Evolutionary conservation across 2,888 invertebrate species (phyloP).

Genomic region (Busseola fusca): DNA sequence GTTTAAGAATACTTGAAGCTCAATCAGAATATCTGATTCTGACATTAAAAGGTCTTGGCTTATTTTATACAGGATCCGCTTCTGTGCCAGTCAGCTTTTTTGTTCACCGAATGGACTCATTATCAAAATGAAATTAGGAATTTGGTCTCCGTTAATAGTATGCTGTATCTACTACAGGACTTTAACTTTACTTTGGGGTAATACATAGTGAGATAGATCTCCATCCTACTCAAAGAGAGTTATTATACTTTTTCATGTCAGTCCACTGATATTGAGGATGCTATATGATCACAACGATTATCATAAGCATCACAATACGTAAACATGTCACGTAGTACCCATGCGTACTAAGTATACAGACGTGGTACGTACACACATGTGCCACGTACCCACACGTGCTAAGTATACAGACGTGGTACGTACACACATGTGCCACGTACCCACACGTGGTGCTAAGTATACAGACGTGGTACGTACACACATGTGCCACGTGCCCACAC

Average conservation of each 20-base stretch:
- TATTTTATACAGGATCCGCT: slow-evolving; percentile 28
- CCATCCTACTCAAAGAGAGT: neutral
- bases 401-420: too few species aligned
- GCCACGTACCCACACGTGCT: too few species aligned
- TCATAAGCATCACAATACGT: neutral
- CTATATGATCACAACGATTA: neutral
- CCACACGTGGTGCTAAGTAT: too few species aligned
- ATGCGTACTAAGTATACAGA: too few species aligned
- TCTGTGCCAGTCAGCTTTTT: slow-evolving; percentile 3
- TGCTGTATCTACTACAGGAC: neutral
- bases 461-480: too few species aligned
- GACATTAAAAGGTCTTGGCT: slow-evolving; percentile 50
- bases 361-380: too few species aligned
- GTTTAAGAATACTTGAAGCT: slow-evolving; percentile 56
- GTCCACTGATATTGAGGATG: neutral
- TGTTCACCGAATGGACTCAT: neutral
- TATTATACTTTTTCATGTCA: neutral
- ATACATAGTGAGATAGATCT: neutral
- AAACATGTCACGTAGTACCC: neutral
- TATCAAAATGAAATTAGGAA: slow-evolving; percentile 1
- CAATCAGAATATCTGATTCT: slow-evolving; percentile 60
- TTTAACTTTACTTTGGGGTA: neutral
- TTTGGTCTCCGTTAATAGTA: neutral
- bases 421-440: too few species aligned
- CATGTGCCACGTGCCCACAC: too few species aligned